phyloP scores from a whole-genome alignment of 2,797 vertebrate genomes.

The Girardinus metallicus region DNA sequence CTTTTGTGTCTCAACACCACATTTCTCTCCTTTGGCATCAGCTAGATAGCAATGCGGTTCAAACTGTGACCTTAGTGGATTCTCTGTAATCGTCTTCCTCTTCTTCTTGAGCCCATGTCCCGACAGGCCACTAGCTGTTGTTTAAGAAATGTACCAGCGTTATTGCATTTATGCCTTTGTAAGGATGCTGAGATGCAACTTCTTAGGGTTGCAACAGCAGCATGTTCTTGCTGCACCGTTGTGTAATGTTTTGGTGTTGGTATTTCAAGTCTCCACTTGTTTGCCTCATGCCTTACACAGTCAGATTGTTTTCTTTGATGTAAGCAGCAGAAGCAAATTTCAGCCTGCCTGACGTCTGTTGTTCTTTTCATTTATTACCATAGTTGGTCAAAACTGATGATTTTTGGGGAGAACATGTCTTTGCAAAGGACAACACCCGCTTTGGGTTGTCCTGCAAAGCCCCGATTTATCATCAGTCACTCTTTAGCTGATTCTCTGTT shows the following conservation, averaged over 20 bases:
- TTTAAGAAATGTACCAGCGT: slow-evolving; percentile 45
- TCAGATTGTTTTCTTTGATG: slow-evolving; percentile 21
- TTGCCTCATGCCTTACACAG: slow-evolving; percentile 10
- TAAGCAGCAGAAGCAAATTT: not conserved
- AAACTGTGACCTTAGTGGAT: slow-evolving; percentile 30
- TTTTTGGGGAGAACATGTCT: not conserved
- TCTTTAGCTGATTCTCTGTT: not conserved
- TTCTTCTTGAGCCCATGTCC: slow-evolving; percentile 33
- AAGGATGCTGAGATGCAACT: slow-evolving; percentile 38
- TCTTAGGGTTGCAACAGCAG: slow-evolving; percentile 33
- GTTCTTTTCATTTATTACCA: not conserved
- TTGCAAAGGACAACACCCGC: not conserved
- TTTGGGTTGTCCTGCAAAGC: not conserved
- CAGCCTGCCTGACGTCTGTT: not conserved
- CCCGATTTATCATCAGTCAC: not conserved
- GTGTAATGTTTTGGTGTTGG: slow-evolving; percentile 50
- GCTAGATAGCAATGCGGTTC: slow-evolving; percentile 47
- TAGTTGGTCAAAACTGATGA: not conserved
- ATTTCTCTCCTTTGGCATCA: slow-evolving; percentile 24
- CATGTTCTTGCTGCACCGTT: slow-evolving; percentile 35
- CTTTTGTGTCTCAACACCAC: slow-evolving; percentile 48
- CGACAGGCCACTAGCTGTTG: slow-evolving; percentile 32
- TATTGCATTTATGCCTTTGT: slow-evolving; percentile 7
- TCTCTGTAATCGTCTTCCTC: slow-evolving; percentile 29
- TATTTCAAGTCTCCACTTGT: slow-evolving; percentile 61